A percentile compares a stretch with the other conserved stretches of the same genome.
Conservation (phyloP, 2,888 invertebrate species). For the Slavum lentiscoides region DNA sequence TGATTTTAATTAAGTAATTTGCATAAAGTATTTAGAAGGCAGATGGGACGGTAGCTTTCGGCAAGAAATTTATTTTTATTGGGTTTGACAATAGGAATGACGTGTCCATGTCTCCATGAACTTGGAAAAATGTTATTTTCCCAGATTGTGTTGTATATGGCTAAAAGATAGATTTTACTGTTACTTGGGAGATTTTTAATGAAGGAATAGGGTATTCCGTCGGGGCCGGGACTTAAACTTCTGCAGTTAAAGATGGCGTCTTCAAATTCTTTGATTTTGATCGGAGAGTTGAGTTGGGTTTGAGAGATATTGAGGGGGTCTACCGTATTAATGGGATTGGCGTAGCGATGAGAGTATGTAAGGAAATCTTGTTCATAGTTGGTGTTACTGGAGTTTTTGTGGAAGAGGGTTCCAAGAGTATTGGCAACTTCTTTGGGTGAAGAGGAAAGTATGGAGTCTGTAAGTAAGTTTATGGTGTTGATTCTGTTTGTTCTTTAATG, state of each 20-base stretch:
- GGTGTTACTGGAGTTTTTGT: not conserved
- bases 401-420: not conserved
- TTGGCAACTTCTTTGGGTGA: not conserved
- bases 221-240: not conserved
- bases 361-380: not conserved
- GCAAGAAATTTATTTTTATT: slow-evolving; percentile 8
- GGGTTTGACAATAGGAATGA: slow-evolving; percentile 18
- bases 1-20: slow-evolving; percentile 13
- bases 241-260: not conserved
- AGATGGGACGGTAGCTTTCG: slow-evolving; percentile 26
- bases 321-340: not conserved
- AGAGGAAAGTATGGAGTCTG: not conserved
- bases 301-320: not conserved
- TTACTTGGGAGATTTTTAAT: no score
- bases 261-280: not conserved
- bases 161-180: not conserved
- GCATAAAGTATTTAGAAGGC: not conserved
- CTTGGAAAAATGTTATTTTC: not conserved
- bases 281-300: not conserved
- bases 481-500: not conserved
- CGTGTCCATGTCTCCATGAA: not conserved
- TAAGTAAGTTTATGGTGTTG: not conserved
- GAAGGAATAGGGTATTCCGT: not conserved
- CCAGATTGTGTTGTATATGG: slow-evolving; percentile 17
- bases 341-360: no score